phyloP scores from a whole-genome alignment of 2,797 vertebrate species.

The Myripristis jacobus region DNA sequence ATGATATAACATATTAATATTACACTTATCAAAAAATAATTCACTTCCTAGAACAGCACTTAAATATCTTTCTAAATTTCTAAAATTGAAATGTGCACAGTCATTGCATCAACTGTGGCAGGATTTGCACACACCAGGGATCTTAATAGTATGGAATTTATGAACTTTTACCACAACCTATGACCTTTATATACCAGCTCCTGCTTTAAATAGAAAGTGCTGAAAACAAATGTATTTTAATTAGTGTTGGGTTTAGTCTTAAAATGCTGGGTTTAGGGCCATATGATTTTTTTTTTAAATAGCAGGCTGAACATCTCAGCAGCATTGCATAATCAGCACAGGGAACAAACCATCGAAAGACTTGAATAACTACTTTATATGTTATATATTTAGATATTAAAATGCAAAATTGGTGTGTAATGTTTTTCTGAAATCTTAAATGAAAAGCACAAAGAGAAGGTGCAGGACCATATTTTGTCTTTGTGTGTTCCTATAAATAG shows the following conservation, averaged over 20 bases:
- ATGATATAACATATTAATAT: neutral
- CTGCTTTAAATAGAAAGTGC: conserved; percentile 22
- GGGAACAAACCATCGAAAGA: neutral
- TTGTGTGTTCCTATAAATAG: conserved; percentile 71
- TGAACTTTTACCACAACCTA: neutral
- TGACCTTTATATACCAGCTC: conserved; percentile 19
- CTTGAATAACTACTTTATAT: conserved; percentile 11
- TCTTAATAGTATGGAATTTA: neutral
- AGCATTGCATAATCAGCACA: neutral
- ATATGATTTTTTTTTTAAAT: neutral
- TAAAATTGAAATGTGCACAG: neutral
- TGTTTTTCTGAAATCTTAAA: neutral
- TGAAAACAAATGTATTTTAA: conserved; percentile 30
- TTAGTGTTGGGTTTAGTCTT: conserved; percentile 18
- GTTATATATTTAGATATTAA: too few relatives aligned
- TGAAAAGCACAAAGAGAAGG: conserved; percentile 23
- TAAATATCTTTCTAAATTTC: neutral
- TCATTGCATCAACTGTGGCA: neutral
- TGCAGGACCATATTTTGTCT: conserved; percentile 45
- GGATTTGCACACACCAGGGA: neutral
- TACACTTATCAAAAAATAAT: too few relatives aligned
- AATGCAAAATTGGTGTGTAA: conserved; percentile 18
- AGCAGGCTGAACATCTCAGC: neutral
- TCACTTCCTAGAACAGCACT: too few relatives aligned
- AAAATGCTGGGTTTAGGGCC: too few relatives aligned